Base-by-base conservation (phyloP, 2,797 vertebrate genomes). In the Coranthus polyacanthus region DNA sequence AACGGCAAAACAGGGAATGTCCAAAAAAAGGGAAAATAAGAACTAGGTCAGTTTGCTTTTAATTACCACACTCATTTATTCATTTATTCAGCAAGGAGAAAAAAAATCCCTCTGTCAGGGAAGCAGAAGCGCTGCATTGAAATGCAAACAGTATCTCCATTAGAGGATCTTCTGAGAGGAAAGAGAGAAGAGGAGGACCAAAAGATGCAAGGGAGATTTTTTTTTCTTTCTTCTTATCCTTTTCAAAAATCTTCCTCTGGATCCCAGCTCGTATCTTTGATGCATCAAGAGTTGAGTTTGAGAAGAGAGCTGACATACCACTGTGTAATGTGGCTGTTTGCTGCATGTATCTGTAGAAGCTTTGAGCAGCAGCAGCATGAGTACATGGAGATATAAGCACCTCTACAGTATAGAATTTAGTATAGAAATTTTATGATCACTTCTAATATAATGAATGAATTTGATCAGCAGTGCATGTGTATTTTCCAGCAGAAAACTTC, bases 61-160 rank as follows among this genome's bases (percentile, higher is more conserved):
- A 94, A 94, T 93, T 94, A 93, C 79, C 60, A 44, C 29, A 68
- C 79, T 92, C 90, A 92, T 90, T 89, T 95, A 94, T 95, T 94
- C 89, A 94, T 93, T 90, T 92, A 94, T 94, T 92, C 92, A 91
- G 86, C 78, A 68, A 76, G 65, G 54, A 44, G 12, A 41, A n/a
- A 47, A 50, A 77, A 81, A 72, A 83, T 79, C 73, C 67, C 72
- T 86, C 85, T 87, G 86, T 92, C 86, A 87, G 88, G 78, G 72
- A 88, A 86, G 89, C 83, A 87, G 82, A 71, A 79, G 79, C 44
- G 43, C 76, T 34, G 58, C 88, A 93, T 83, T 88, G 87, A 93
- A 91, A 92, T 92, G 90, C 88, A 92, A 93, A 92, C 87, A 85
- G 72, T 76, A 84, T 60, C 83, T 89, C 79, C 78, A 88, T 92